These are phyloP conservation scores for Bradypodion pumilum DNA, from an alignment of 2,797 vertebrate species.

Conservation along the genomic window DNA sequence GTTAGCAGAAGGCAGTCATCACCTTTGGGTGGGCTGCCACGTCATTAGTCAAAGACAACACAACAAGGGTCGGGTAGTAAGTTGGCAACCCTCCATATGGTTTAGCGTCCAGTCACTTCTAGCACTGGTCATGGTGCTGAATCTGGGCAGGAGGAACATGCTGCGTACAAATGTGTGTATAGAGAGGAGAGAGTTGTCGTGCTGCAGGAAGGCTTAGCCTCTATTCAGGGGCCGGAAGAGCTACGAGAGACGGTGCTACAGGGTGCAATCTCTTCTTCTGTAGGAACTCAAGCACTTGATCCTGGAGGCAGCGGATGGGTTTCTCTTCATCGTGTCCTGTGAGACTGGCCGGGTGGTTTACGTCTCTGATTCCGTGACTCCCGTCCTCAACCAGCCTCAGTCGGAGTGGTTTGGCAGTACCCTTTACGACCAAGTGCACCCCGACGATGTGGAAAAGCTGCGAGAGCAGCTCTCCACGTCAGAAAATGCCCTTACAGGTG, in stretches of 20 bases:
- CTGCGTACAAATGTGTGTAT: too few relatives aligned
- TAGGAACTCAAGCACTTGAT: constrained; percentile 98
- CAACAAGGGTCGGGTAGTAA: neutral
- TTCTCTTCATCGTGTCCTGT: constrained; percentile 95
- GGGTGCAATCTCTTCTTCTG: neutral
- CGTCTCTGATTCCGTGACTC: constrained; percentile 95
- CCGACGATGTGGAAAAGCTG: constrained; percentile 96
- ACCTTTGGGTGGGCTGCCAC: neutral
- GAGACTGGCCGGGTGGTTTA: constrained; percentile 97
- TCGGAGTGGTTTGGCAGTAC: constrained; percentile 98
- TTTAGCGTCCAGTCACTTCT: neutral
- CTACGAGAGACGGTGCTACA: neutral
- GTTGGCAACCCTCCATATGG: neutral
- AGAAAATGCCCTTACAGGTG: constrained; percentile 98
- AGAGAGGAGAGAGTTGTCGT: neutral
- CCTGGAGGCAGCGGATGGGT: constrained; percentile 96
- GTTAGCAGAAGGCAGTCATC: neutral
- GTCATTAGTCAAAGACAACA: neutral
- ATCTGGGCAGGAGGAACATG: neutral
- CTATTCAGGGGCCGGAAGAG: neutral
- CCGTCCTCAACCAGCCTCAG: constrained; percentile 95
- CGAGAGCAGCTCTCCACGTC: constrained; percentile 96
- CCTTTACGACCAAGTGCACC: constrained; percentile 95
- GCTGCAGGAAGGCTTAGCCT: neutral
- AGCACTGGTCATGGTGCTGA: neutral